Conservation (phyloP, 2,888 invertebrate species). For the Chrysodeixis includens region DNA sequence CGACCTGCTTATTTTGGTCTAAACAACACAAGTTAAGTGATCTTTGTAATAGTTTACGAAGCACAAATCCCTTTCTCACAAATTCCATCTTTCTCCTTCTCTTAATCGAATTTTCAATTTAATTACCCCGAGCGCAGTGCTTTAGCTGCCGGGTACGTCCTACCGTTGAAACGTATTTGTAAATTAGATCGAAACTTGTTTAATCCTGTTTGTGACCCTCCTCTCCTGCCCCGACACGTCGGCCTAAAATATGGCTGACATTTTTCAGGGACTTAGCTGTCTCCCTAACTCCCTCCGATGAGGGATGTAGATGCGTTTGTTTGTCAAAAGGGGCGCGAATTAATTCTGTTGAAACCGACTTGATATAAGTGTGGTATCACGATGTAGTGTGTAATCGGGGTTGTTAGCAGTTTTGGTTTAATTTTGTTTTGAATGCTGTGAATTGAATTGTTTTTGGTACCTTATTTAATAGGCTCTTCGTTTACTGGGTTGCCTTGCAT, state of each 20-base stretch:
- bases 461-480: no score
- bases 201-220: slow-evolving; percentile 67
- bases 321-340: slow-evolving; percentile 54
- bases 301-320: slow-evolving; percentile 66
- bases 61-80: background rate
- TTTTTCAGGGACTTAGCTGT: slow-evolving; percentile 76
- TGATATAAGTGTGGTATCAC: slow-evolving; percentile 34
- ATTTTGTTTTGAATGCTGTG: slow-evolving; percentile 10
- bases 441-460: no score
- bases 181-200: slow-evolving; percentile 73
- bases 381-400: slow-evolving; percentile 25
- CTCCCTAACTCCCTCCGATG: slow-evolving; percentile 40
- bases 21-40: background rate
- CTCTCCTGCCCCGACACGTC: slow-evolving; percentile 59
- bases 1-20: no score
- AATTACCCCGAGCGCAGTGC: slow-evolving; percentile 25
- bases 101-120: slow-evolving; percentile 36
- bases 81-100: background rate
- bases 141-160: no score
- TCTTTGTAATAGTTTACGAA: background rate
- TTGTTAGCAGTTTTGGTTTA: slow-evolving; percentile 25
- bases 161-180: slow-evolving; percentile 58
- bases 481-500: no score
- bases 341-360: slow-evolving; percentile 53
- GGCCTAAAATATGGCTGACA: slow-evolving; percentile 78